Base-by-base conservation (phyloP, 2,888 invertebrate genomes). In the Incurvaria masculella region DNA sequence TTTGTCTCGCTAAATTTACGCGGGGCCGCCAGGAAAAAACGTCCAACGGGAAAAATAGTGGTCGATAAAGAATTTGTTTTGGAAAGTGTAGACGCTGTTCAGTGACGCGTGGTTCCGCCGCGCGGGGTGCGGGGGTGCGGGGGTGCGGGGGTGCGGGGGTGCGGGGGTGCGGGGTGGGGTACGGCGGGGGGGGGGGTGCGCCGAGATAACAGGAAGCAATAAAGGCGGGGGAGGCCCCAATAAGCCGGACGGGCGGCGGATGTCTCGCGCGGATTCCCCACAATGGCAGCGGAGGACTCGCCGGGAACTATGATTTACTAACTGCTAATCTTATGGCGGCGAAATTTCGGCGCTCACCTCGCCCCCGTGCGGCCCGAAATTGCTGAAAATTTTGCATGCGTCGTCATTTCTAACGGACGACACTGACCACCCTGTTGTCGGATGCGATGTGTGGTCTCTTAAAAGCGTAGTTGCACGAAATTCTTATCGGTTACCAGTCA, bases 161-260 rank as follows among this genome's bases (percentile, higher is more conserved):
- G 61, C 62, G 76, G 76, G 79, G 79, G 79, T 79, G 75, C 69
- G 14, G 33, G 33, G 33, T 14, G 3, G 33, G 33, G 33, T n/a
- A n/a, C n/a, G n/a, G n/a, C n/a, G n/a, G 14, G 33, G 33, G 33
- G 14, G 3, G 33, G 33, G 33, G 33, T 14, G 33, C 33, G 64
- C 65, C 60, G 66, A 68, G 63, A 63, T 61, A 61, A 63, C 76
- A 76, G 79, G 79, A 79, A 79, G 75, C 69, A 78, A 76, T 79
- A 79, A 76, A 68, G 67, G 49, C 47, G 45, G 45, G 42, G 42
- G 44, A 42, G 38, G 45, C 39, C 21, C 26, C 33, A 33, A 18
- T 39, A 39, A 45, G 45, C 45, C 46, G 50, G 45, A 48, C 20
- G 21, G 42, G 8, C 6, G 8, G 42, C 20, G 19, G 19, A 21